Base-by-base conservation (phyloP, 1,140 invertebrate genomes). In the Pseudomyrmex dendroicus region DNA sequence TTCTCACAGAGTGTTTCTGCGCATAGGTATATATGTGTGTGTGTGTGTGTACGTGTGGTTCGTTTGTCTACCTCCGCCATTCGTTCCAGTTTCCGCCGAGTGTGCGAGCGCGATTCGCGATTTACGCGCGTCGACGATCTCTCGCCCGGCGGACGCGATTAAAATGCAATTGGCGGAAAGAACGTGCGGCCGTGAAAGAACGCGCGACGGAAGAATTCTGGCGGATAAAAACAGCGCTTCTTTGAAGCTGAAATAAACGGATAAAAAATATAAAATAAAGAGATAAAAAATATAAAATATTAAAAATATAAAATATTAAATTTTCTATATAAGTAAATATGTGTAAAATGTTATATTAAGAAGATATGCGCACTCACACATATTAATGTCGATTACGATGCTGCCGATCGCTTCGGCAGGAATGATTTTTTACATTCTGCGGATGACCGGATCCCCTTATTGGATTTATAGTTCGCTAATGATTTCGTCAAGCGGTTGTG, bases 381-480 rank as follows among this genome's bases (percentile, higher is more conserved):
- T 89, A 92, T 90, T 91, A 87, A 92, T 83, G 86, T 15, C 89
- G 89, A 91, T 91, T 91, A 89, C 89, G 88, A 92, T 91, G 89
- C 90, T 78, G 84, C 80, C 85, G 90, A 90, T 89, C 90, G 86
- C 76, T 78, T 89, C 84, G 76, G 48, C 52, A 83, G 85, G 91
- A 91, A 91, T 92, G 90, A 90, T 91, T 92, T 91, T 89, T 91
- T 92, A 80, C 87, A 59, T 8, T 50, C 44, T 83, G 59, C 25
- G 15, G 48, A 25, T 15, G 20, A 62, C 25, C 73, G 62, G 61
- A 10, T 48, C 85, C 89, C 89, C 89, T 92, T 91, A 92, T 92
- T 92, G 88, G 87, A 92, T 92, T 92, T 92, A 90, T 92, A 90
- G 90, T 87, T 87, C 85, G 84, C 87, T 91, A 91, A 92, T 91